Percentiles rank a stretch among this genome's conserved stretches.
Evolutionary conservation across 2,113 vertebrate species (phyloP).

Genomic region (Pteruthius melanotis): DNA sequence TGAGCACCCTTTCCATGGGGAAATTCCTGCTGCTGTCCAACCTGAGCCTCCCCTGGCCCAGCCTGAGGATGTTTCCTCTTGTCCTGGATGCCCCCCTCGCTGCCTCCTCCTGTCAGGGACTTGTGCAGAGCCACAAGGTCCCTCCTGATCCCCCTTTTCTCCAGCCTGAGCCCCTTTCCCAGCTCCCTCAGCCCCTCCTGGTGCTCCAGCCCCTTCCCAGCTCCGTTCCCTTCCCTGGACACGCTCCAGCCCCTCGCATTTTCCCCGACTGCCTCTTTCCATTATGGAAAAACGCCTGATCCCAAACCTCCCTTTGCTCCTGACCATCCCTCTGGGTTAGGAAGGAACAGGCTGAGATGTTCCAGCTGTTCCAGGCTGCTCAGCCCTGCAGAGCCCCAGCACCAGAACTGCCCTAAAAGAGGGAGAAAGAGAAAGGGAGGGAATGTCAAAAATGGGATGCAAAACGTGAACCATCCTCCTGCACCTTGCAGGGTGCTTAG

Average conservation of each 20-base stretch:
- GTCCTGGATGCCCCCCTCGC: not conserved
- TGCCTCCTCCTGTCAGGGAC: not conserved
- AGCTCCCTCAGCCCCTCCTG: not conserved
- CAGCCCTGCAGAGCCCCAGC: not conserved
- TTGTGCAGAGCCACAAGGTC: not conserved
- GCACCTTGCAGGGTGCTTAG: not conserved
- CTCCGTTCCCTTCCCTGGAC: not conserved
- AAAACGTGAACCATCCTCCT: not conserved
- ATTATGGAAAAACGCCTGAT: not conserved
- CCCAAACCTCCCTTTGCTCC: not conserved
- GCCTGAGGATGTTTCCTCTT: not conserved
- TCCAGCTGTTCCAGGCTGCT: not conserved
- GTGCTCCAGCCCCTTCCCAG: not conserved
- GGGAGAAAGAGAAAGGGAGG: not conserved
- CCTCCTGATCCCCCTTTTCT: not conserved
- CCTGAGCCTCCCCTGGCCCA: not conserved
- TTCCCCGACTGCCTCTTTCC: not conserved
- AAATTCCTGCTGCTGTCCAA: not conserved
- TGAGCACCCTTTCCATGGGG: not conserved
- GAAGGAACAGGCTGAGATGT: not conserved
- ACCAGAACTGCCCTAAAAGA: not conserved
- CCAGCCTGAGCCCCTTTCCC: not conserved
- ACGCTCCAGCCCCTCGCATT: not conserved
- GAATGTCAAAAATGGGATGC: not conserved
- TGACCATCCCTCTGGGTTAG: not conserved